phyloP scores from a whole-genome alignment of 2,113 vertebrate genomes.

The Corythornis madagascariensis region DNA sequence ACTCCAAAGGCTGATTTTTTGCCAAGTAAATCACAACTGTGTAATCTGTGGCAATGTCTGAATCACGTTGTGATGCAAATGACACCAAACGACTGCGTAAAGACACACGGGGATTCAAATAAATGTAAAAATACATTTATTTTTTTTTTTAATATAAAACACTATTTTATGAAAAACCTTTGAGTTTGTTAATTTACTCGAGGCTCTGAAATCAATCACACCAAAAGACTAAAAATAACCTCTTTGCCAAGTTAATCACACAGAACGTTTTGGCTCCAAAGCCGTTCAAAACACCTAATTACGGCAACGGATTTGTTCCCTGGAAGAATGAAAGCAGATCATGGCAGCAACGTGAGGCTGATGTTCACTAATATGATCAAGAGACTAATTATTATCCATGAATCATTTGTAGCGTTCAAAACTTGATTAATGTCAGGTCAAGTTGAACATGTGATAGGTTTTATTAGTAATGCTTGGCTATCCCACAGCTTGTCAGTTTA shows the following conservation, averaged over 20 bases:
- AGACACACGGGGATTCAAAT: background rate
- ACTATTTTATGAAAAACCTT: background rate
- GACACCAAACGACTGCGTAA: background rate
- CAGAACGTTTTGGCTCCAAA: conserved; percentile 48
- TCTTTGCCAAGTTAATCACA: conserved; percentile 49
- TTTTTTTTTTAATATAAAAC: background rate
- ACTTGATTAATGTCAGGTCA: conserved; percentile 77
- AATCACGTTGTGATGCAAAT: background rate
- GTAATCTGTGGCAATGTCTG: background rate
- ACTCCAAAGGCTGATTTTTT: background rate
- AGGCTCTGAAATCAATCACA: background rate
- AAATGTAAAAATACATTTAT: background rate
- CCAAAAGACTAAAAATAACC: conserved; percentile 31
- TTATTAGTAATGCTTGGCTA: conserved; percentile 73
- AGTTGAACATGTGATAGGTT: conserved; percentile 71
- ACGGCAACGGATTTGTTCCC: conserved; percentile 46
- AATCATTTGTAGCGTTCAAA: conserved; percentile 75
- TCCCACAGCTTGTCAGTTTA: conserved; percentile 67
- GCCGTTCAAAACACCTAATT: conserved; percentile 57
- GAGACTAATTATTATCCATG: conserved; percentile 73
- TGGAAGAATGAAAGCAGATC: conserved; percentile 52
- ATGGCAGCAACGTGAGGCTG: conserved; percentile 46
- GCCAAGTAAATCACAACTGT: background rate
- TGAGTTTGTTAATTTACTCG: conserved; percentile 12
- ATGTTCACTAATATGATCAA: conserved; percentile 69